Conservation (phyloP, 1,140 invertebrate species). For the Onthophagus taurus region DNA sequence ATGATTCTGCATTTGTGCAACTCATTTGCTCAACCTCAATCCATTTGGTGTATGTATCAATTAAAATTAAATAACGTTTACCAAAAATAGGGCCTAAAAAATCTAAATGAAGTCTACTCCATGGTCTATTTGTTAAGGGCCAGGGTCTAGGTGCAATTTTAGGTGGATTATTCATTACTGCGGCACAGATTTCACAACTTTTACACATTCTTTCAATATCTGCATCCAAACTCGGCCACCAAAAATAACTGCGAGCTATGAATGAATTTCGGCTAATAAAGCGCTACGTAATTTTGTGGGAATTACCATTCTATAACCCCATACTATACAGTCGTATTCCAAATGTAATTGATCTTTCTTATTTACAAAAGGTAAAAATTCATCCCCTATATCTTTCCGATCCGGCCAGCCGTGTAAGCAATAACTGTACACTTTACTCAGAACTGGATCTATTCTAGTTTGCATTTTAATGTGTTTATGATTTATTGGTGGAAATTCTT, state of each 20-base stretch:
- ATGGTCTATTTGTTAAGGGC: background rate
- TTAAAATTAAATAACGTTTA: conserved; percentile 3
- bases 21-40: conserved; percentile 3
- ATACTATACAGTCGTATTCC: conserved; percentile 24
- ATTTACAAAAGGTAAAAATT: background rate
- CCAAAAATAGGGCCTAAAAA: conserved; percentile 5
- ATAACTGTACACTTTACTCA: conserved; percentile 7
- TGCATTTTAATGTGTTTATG: background rate
- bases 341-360: conserved; percentile 16
- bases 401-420: conserved; percentile 4
- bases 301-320: conserved; percentile 28
- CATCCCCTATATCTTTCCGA: background rate
- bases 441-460: conserved; percentile 4
- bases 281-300: conserved; percentile 17
- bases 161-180: background rate
- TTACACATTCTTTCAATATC: conserved; percentile 7
- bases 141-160: conserved; percentile 1
- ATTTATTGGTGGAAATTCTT: conserved; percentile 5
- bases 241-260: conserved; percentile 10
- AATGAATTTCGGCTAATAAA: conserved; percentile 28
- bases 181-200: conserved; percentile 9
- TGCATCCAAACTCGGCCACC: conserved; percentile 11
- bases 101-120: conserved; percentile 2
- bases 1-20: background rate
- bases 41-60: conserved; percentile 2